Base-by-base conservation (phyloP, 1,140 invertebrate genomes). In the Eriocheir sinensis region DNA sequence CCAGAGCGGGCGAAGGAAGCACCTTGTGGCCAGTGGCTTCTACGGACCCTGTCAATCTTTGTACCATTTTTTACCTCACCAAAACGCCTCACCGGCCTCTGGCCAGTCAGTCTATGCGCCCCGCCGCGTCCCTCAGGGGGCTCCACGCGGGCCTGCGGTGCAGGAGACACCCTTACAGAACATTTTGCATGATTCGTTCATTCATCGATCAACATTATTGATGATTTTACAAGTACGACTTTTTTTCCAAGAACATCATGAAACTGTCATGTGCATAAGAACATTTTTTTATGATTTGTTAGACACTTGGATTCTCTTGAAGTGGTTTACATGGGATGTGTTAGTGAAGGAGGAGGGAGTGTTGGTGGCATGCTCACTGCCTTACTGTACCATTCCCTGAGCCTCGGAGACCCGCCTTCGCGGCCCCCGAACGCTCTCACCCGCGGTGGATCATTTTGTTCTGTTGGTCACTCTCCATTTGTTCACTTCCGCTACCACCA, bases 311-410 rank as follows among this genome's bases (percentile, higher is more conserved):
- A 80, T 60, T 80, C 15, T 89, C 53, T 9, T 79, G 86, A 88
- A 80, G 60, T 88, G 86, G 86, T 80, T 93, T 34, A 88, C 8
- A 89, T 60, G 36, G 60, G 38, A 93, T 79, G 92, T 79, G 91
- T 89, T 72, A 72, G 36, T 89, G 48, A 79, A 93, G 86, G 92
- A 86, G 89, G 80, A 83, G 81, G 88, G 88, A 94, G 93, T 91
- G 89, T 86, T 94, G 89, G 93, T 94, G 93, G 93, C 93, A 72
- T 86, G 93, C 93, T 94, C 93, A 94, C 93, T 94, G 93, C 93
- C 93, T 91, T 94, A 94, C 93, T 94, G 81, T 94, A 94, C 93
- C 93, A 94, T 94, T 94, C 93, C 93, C 93, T 34, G 86, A 86
- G 79, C 79, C 89, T 83, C 48, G 80, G 89, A 91, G 93, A 81